phyloP scores from a whole-genome alignment of 1,140 invertebrate genomes.

The Leptinotarsa lineolata region DNA sequence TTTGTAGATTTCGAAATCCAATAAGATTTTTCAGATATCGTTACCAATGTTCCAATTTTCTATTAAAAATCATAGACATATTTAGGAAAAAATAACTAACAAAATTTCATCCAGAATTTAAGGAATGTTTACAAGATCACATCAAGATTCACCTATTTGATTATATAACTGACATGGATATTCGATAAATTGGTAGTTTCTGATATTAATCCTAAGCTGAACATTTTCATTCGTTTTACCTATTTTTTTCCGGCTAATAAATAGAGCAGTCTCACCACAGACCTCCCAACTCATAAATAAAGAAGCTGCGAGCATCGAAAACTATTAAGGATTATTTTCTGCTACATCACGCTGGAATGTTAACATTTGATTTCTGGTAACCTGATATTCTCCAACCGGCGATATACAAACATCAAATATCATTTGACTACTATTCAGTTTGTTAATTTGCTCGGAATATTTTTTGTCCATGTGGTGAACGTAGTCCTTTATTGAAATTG shows the following conservation, averaged over 20 bases:
- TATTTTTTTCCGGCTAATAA: slow-evolving; percentile 33
- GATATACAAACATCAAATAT: slow-evolving; percentile 38
- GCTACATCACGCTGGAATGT: slow-evolving; percentile 50
- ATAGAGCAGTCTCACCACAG: slow-evolving; percentile 37
- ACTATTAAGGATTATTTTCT: slow-evolving; percentile 51
- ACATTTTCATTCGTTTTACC: slow-evolving; percentile 35
- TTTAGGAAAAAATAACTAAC: too few species aligned
- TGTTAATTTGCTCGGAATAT: slow-evolving; percentile 35
- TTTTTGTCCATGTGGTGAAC: slow-evolving; percentile 26
- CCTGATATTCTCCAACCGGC: slow-evolving; percentile 37
- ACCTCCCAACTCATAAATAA: slow-evolving; percentile 48
- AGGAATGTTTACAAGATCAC: too few species aligned
- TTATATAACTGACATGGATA: too few species aligned
- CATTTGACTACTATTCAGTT: slow-evolving; percentile 40
- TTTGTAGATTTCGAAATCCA: too few species aligned
- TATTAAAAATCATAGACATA: too few species aligned
- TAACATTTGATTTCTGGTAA: slow-evolving; percentile 51
- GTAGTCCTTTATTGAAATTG: background rate
- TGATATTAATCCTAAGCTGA: background rate
- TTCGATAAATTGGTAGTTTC: too few species aligned
- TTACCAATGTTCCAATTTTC: too few species aligned
- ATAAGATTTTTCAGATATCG: too few species aligned
- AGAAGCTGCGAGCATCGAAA: slow-evolving; percentile 50
- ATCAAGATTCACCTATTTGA: too few species aligned
- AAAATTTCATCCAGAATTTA: too few species aligned